Conservation (phyloP, 2,888 invertebrate species). For the Troides helena region DNA sequence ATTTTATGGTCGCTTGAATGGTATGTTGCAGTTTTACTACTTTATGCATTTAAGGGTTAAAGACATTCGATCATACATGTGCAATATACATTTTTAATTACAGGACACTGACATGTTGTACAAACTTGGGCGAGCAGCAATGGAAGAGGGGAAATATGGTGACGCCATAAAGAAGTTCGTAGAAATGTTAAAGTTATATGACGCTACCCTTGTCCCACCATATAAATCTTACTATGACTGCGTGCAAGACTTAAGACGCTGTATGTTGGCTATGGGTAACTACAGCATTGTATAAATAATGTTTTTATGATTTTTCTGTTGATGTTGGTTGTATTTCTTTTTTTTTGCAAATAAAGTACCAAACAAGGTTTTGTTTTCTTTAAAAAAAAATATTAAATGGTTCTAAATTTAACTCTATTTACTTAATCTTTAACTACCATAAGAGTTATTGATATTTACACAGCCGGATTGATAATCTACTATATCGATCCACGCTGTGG, state of each 20-base stretch:
- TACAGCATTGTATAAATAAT: constrained; percentile 56
- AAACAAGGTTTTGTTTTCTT: not conserved
- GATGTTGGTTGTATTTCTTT: not conserved
- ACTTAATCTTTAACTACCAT: not conserved
- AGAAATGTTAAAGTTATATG: constrained; percentile 83
- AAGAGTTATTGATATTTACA: not conserved
- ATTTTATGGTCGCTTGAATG: too few relatives aligned
- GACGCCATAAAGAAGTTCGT: constrained; percentile 83
- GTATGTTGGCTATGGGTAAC: constrained; percentile 85
- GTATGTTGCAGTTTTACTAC: too few relatives aligned
- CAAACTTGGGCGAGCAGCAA: constrained; percentile 80
- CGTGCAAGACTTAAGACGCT: constrained; percentile 85
- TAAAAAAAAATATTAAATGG: not conserved
- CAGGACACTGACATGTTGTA: constrained; percentile 87
- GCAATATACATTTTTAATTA: constrained; percentile 29
- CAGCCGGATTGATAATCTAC: not conserved
- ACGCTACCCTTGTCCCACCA: constrained; percentile 85
- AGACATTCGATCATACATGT: too few relatives aligned
- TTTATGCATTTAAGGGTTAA: too few relatives aligned
- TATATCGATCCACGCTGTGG: too few relatives aligned
- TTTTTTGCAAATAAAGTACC: not conserved
- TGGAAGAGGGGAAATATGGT: constrained; percentile 82
- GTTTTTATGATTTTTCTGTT: not conserved
- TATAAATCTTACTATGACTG: constrained; percentile 88
- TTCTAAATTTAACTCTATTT: not conserved